A percentile compares a stretch with the other conserved stretches of the same genome.
These are phyloP conservation scores for Strix aluco DNA, from an alignment of 2,113 vertebrate species.

Conservation along the genomic window DNA sequence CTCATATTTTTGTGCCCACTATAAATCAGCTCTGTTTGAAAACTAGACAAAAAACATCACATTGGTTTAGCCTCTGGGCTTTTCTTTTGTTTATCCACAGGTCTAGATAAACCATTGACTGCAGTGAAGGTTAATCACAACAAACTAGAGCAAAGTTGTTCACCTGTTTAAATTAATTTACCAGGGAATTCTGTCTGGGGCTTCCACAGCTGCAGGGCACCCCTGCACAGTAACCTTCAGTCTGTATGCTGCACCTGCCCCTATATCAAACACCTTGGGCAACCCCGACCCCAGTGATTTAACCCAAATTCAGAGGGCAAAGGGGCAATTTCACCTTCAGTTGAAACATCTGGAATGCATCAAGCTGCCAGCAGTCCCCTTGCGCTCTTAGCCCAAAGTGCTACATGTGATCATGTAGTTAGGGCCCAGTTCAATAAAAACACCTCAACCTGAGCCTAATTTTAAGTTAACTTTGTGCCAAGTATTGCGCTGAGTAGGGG, in stretches of 20 bases:
- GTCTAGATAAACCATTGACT: slow-evolving; percentile 2
- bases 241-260: background rate
- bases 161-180: slow-evolving; percentile 51
- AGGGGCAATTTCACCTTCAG: slow-evolving; percentile 5
- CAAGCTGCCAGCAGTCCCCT: background rate
- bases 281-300: background rate
- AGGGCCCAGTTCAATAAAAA: background rate
- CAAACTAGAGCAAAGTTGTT: slow-evolving; percentile 14
- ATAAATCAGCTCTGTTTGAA: slow-evolving; percentile 48
- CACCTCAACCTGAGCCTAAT: slow-evolving; percentile 1
- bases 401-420: background rate
- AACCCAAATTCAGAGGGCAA: background rate
- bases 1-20: background rate
- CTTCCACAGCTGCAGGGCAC: background rate
- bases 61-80: slow-evolving; percentile 1
- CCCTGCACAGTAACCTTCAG: background rate
- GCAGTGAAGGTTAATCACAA: background rate
- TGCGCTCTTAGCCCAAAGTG: slow-evolving; percentile 11
- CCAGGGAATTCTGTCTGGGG: background rate
- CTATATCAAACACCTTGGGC: background rate
- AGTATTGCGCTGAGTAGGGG: background rate
- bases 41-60: background rate
- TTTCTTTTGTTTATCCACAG: slow-evolving; percentile 34
- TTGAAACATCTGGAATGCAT: slow-evolving; percentile 37
- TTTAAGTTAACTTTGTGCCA: background rate